Percentiles rank a stretch among this genome's conserved stretches.
These are phyloP conservation scores for Aulostomus chinensis DNA, from an alignment of 2,797 vertebrate species.

Conservation along the genomic window DNA sequence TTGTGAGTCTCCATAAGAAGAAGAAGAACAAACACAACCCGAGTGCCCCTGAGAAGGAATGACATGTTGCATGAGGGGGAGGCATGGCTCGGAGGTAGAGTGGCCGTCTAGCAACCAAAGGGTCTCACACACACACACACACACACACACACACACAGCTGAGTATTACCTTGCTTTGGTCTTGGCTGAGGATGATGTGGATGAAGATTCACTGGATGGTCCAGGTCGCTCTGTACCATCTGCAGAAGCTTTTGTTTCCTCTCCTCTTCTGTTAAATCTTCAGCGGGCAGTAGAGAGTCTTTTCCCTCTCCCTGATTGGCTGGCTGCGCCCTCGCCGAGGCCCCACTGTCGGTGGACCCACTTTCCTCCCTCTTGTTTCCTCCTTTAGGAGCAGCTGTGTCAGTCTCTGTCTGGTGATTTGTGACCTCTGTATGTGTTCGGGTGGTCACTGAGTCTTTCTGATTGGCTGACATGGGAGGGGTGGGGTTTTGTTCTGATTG, in stretches of 20 bases:
- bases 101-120: too few relatives aligned
- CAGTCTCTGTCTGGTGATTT: conserved; percentile 43
- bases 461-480: conserved; percentile 17
- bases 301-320: conserved; percentile 44
- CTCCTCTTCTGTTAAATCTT: conserved; percentile 52
- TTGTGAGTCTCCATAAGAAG: too few relatives aligned
- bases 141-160: neutral
- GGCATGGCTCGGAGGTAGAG: too few relatives aligned
- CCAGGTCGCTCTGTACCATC: conserved; percentile 56
- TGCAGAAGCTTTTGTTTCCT: conserved; percentile 56
- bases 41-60: too few relatives aligned
- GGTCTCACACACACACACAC: too few relatives aligned
- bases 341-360: conserved; percentile 41
- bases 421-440: conserved; percentile 28
- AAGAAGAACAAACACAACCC: too few relatives aligned
- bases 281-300: conserved; percentile 50
- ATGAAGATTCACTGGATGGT: conserved; percentile 43
- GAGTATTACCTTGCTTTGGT: conserved; percentile 64
- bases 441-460: conserved; percentile 51
- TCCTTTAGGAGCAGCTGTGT: conserved; percentile 22
- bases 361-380: conserved; percentile 45
- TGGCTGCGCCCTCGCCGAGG: conserved; percentile 9
- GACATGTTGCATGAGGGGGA: too few relatives aligned
- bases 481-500: conserved; percentile 12
- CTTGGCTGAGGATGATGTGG: conserved; percentile 58